A percentile compares a stretch with the other conserved stretches of the same genome.
phyloP scores from a whole-genome alignment of 2,797 vertebrate genomes.

The Coilia nasus region DNA sequence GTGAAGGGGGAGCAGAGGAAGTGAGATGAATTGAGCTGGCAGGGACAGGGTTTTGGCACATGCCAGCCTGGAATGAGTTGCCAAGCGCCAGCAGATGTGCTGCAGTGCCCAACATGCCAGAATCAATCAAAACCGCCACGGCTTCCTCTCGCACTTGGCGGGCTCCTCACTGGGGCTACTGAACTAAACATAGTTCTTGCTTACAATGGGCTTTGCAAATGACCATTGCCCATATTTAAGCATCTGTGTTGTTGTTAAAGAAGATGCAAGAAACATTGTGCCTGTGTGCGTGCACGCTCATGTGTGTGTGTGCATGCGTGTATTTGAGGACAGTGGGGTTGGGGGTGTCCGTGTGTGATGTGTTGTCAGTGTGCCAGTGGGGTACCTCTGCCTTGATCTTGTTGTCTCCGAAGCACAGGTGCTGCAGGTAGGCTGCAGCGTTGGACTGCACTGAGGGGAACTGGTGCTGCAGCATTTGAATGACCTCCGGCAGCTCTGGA shows the following conservation, averaged over 20 bases:
- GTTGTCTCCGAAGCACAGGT: slow-evolving; percentile 99
- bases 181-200: background rate
- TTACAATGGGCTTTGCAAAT: background rate
- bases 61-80: background rate
- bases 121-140: slow-evolving; percentile 5
- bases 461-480: slow-evolving; percentile 99
- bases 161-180: background rate
- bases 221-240: background rate
- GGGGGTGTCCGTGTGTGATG: background rate
- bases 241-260: background rate
- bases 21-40: slow-evolving; percentile 26
- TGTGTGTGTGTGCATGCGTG: background rate
- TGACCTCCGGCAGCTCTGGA: slow-evolving; percentile 98
- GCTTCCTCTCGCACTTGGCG: slow-evolving; percentile 1
- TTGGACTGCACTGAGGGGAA: slow-evolving; percentile 99
- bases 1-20: slow-evolving; percentile 5
- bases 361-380: background rate
- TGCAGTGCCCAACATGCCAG: slow-evolving; percentile 14
- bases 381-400: slow-evolving; percentile 96
- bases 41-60: background rate
- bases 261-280: background rate
- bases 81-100: slow-evolving; percentile 34
- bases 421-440: slow-evolving; percentile 96
- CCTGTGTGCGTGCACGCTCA: background rate
- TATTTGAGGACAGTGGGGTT: background rate